Base-by-base conservation (phyloP, 53 echinoderm and acorn worm species). In the Holothuria leucospilota region DNA sequence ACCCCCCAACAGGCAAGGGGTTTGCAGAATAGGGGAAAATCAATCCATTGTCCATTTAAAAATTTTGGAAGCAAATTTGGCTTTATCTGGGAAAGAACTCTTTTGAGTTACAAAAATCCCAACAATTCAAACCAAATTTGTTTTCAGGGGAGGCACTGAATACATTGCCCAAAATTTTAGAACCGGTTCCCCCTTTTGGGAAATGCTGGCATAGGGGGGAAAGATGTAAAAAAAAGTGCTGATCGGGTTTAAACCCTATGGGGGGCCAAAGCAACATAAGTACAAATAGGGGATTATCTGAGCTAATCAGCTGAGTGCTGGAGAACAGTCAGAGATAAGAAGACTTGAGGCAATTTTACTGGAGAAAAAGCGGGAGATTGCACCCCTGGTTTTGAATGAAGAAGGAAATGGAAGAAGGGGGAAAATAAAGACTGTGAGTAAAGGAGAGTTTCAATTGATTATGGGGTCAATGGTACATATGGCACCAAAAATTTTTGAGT, bases 281-380 rank as follows among this genome's bases (percentile, higher is more conserved):
- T 21, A 2, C 13, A 20, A 11, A 5, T 1, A 18, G 14, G 10
- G 38, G 14, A 13, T 28, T 40, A 39, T 9, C 70, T 28, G 21
- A 39, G 28, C 8, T 21, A 8, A 0, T 25, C 75, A 46, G 26
- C 14, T 5, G 52, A 27, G 24, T 75, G 75, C 53, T 51, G 77
- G 74, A 84, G 27, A 64, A 2, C 84, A 84, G 77, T 64, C 51
- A 24, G 77, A 84, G 20, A 77, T 84, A 52, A 74, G 66, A 39
- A 84, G 41, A 52, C 68, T 89, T 74, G 89, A 89, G 46, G 77
- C 51, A 2, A 89, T 42, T 51, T 84, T 89, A 27, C 29, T 24
- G 65, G 77, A 89, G 75, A 89, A 89, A 58, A 89, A 73, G 18
- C 64, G 51, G 51, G 83, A 89, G 67, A 75, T 89, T n/a, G 84